These are phyloP conservation scores for Osmoderma eremita DNA, from an alignment of 2,888 invertebrate species.

Conservation along the genomic window DNA sequence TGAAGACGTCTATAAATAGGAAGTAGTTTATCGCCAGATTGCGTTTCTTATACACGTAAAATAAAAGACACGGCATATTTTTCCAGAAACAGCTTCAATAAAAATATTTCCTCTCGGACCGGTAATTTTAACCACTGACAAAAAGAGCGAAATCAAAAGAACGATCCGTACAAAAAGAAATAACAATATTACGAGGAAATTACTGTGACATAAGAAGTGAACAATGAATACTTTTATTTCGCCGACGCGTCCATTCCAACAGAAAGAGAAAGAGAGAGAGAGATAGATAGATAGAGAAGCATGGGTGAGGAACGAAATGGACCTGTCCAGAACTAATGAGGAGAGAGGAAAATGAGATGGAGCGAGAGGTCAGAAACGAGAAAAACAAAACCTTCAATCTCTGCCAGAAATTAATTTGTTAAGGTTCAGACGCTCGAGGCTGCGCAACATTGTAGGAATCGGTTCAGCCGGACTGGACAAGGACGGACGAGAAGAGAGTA, in stretches of 20 bases:
- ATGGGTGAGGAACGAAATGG: slow-evolving; percentile 8
- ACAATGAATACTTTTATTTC: slow-evolving; percentile 16
- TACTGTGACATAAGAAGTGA: slow-evolving; percentile 18
- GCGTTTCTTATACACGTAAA: no score
- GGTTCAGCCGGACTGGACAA: slow-evolving; percentile 10
- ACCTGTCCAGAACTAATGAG: slow-evolving; percentile 5
- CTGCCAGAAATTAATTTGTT: slow-evolving; percentile 53
- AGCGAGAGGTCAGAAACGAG: slow-evolving; percentile 16
- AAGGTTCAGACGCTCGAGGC: slow-evolving; percentile 50
- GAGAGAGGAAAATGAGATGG: slow-evolving; percentile 1
- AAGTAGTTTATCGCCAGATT: no score
- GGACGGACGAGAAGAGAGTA: background rate
- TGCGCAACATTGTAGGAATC: slow-evolving; percentile 50
- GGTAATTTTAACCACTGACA: no score
- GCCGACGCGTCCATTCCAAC: background rate
- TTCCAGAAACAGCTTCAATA: no score
- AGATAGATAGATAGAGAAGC: slow-evolving; percentile 21
- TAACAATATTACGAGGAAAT: slow-evolving; percentile 22
- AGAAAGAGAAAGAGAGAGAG: no score
- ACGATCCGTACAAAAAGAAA: background rate
- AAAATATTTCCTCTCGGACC: no score
- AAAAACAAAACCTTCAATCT: slow-evolving; percentile 50
- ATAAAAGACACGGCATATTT: no score
- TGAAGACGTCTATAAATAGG: no score
- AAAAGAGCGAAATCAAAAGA: no score